Conservation (phyloP, 2,888 invertebrate genomes). For the Cheilosia pagana region DNA sequence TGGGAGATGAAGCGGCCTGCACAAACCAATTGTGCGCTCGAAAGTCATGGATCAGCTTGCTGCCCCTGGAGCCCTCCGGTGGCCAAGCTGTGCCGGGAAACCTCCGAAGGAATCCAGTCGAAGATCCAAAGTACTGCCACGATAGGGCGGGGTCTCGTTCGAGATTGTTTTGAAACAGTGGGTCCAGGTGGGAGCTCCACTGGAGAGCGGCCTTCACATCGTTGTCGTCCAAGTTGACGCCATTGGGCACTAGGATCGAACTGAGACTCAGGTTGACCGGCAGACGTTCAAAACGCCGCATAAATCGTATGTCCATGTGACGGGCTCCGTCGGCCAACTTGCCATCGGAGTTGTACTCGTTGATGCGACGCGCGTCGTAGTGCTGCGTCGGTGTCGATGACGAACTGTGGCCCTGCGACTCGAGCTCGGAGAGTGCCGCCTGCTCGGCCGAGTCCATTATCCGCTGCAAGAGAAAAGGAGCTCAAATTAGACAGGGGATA, state of each 20-base stretch:
- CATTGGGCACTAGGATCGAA: constrained; percentile 92
- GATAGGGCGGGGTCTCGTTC: constrained; percentile 94
- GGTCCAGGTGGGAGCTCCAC: constrained; percentile 97
- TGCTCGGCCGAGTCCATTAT: constrained; percentile 96
- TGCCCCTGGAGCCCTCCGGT: constrained; percentile 91
- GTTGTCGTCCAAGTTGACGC: constrained; percentile 84
- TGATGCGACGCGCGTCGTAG: constrained; percentile 92
- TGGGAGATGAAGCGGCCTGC: constrained; percentile 97
- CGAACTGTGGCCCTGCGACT: constrained; percentile 80
- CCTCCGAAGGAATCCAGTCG: constrained; percentile 96
- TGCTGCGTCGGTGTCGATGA: constrained; percentile 85
- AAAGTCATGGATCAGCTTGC: constrained; percentile 95
- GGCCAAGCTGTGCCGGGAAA: constrained; percentile 98
- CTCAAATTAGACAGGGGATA: background rate
- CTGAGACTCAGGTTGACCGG: constrained; percentile 93
- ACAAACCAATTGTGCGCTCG: constrained; percentile 98
- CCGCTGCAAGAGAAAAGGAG: constrained; percentile 85
- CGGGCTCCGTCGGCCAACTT: constrained; percentile 88
- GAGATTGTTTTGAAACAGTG: constrained; percentile 94
- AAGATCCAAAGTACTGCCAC: constrained; percentile 99
- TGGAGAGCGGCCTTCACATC: constrained; percentile 95
- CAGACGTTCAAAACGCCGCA: constrained; percentile 93
- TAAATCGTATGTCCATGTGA: constrained; percentile 89
- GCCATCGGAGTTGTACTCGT: constrained; percentile 90
- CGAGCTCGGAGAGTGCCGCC: constrained; percentile 90